Conservation (phyloP, 2,113 vertebrate genomes). For the Lathamus discolor region DNA sequence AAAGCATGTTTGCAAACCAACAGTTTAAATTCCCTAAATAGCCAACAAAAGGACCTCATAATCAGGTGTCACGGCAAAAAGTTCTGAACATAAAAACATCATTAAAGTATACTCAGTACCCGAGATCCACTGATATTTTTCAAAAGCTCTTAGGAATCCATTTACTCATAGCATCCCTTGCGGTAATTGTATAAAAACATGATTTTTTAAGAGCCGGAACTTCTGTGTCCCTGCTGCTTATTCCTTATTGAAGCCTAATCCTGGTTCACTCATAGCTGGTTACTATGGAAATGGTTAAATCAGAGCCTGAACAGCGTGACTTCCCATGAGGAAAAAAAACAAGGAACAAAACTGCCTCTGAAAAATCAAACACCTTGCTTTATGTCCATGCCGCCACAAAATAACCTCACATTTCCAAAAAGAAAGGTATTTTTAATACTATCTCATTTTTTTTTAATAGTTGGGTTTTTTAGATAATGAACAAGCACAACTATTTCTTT, state of each 20-base stretch:
- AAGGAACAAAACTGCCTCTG: not conserved
- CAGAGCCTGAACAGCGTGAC: not conserved
- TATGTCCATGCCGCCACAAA: not conserved
- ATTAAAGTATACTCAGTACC: not conserved
- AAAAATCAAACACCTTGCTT: not conserved
- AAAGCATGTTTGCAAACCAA: not conserved
- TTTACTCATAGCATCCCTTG: not conserved
- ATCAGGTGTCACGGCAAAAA: not conserved
- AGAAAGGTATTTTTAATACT: not conserved
- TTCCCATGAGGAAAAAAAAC: not conserved
- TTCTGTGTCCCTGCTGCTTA: not conserved
- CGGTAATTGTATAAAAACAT: not conserved
- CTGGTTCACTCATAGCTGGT: not conserved
- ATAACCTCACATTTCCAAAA: not conserved
- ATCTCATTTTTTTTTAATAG: not conserved
- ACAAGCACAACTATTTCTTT: not conserved
- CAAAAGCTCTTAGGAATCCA: not conserved
- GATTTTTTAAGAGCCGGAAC: not conserved
- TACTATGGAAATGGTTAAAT: constrained; percentile 23
- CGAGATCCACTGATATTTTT: not conserved
- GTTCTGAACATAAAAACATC: not conserved
- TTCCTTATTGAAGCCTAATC: not conserved
- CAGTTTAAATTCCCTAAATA: not conserved
- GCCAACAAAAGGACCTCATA: not conserved
- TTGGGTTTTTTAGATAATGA: rapidly evolving